phyloP scores from a whole-genome alignment of 2,797 vertebrate species.

The Tamandua tetradactyla region DNA sequence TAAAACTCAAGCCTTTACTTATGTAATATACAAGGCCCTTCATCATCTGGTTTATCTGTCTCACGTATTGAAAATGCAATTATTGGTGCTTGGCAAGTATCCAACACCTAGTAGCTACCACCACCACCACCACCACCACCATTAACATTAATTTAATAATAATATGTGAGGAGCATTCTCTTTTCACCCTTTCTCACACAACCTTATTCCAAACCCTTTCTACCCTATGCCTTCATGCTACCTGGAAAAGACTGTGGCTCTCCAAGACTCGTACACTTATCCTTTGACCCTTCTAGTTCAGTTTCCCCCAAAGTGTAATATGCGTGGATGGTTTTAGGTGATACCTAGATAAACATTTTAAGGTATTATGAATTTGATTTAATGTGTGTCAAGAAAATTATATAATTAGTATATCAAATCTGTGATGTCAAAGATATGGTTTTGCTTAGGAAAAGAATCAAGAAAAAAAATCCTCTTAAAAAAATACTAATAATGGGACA shows the following conservation, averaged over 20 bases:
- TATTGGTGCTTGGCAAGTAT: background rate
- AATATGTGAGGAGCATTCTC: background rate
- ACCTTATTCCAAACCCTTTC: background rate
- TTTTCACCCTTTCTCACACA: background rate
- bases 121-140: background rate
- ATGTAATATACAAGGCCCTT: background rate
- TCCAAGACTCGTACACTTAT: conserved; percentile 27
- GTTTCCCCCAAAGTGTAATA: background rate
- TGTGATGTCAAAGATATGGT: background rate
- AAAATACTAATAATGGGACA: conserved; percentile 17
- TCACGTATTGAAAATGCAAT: background rate
- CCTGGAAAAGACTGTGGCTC: background rate
- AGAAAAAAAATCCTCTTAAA: background rate
- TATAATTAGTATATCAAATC: background rate
- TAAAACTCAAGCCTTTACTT: conserved; percentile 7
- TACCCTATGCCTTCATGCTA: background rate
- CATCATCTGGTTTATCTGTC: background rate
- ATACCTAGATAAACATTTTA: conserved; percentile 21
- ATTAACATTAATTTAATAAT: background rate
- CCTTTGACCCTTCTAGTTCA: background rate
- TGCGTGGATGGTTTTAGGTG: background rate
- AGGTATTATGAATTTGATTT: background rate
- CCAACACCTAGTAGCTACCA: background rate
- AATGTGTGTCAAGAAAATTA: background rate
- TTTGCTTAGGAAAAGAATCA: conserved; percentile 12